phyloP scores from a whole-genome alignment of 64 coral and sea anemone species.

The Pocillopora damicornis region DNA sequence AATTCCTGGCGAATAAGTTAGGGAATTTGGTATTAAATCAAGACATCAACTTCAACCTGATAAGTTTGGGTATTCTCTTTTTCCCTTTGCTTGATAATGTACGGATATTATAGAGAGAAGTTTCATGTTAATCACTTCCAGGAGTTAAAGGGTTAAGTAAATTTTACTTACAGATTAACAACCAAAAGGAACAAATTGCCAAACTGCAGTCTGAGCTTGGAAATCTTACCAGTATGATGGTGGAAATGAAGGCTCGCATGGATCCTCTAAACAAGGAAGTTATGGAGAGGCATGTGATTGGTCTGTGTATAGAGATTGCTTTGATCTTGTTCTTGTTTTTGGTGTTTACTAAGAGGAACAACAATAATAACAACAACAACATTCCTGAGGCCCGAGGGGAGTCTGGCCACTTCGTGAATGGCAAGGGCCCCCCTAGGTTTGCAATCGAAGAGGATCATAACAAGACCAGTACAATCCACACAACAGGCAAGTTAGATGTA shows the following conservation, averaged over 20 bases:
- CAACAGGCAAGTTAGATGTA: background rate
- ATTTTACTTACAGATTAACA: slow-evolving; percentile 46
- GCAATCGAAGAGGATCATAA: background rate
- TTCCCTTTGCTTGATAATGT: too few relatives aligned
- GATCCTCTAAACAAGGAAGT: slow-evolving; percentile 67
- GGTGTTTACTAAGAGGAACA: slow-evolving; percentile 52
- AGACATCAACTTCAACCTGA: too few relatives aligned
- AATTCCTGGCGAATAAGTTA: too few relatives aligned
- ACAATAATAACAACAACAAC: slow-evolving; percentile 18
- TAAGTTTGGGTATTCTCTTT: too few relatives aligned
- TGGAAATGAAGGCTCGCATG: slow-evolving; percentile 48
- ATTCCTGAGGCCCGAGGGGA: slow-evolving; percentile 21
- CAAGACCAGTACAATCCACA: background rate
- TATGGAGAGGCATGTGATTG: slow-evolving; percentile 81
- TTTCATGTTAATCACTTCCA: too few relatives aligned
- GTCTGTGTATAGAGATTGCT: slow-evolving; percentile 71
- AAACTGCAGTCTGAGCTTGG: slow-evolving; percentile 53
- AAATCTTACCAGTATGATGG: slow-evolving; percentile 22
- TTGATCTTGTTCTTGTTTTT: slow-evolving; percentile 59
- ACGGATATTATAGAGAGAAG: too few relatives aligned
- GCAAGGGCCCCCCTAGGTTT: slow-evolving; percentile 34
- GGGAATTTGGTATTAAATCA: too few relatives aligned
- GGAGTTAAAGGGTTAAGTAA: background rate
- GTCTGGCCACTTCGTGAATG: slow-evolving; percentile 22
- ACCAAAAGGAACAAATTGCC: slow-evolving; percentile 74